A percentile compares a stretch with the other conserved stretches of the same genome.
Evolutionary conservation across 2,797 vertebrate genomes (phyloP).

Genomic region (Ceryle rudis): DNA sequence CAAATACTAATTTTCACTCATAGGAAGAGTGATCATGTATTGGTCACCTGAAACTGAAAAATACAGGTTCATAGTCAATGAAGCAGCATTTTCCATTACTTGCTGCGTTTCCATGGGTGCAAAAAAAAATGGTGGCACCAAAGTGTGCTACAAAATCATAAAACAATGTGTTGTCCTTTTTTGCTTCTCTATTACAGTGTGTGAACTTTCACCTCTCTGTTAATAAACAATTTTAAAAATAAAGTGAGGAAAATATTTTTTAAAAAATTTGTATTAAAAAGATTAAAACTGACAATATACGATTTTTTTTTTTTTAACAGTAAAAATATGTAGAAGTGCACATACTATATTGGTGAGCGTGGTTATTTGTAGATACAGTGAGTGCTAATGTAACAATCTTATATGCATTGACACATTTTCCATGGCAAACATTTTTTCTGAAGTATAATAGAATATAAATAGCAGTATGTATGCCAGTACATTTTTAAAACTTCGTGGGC

Average conservation of each 20-base stretch:
- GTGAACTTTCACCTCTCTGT: slow-evolving; percentile 61
- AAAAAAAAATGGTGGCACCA: background rate
- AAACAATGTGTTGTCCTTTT: slow-evolving; percentile 14
- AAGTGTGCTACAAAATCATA: background rate
- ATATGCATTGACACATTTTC: background rate
- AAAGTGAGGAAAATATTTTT: slow-evolving; percentile 77
- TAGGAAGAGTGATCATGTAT: background rate
- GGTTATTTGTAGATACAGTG: slow-evolving; percentile 25
- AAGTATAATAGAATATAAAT: background rate
- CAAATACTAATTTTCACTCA: background rate
- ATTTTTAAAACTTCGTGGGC: background rate
- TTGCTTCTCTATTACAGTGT: slow-evolving; percentile 42
- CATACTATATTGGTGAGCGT: slow-evolving; percentile 40
- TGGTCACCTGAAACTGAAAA: background rate
- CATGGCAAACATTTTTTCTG: background rate
- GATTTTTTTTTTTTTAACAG: slow-evolving; percentile 39
- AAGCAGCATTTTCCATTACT: background rate
- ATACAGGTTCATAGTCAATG: background rate
- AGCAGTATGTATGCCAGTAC: background rate
- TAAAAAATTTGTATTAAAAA: slow-evolving; percentile 63
- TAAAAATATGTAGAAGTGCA: slow-evolving; percentile 60
- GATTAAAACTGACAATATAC: slow-evolving; percentile 42
- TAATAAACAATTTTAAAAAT: slow-evolving; percentile 76
- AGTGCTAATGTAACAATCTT: background rate
- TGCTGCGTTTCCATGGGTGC: background rate